Evolutionary conservation across 1,140 invertebrate species (phyloP).

Genomic region (Archegozetes longisetosus): DNA sequence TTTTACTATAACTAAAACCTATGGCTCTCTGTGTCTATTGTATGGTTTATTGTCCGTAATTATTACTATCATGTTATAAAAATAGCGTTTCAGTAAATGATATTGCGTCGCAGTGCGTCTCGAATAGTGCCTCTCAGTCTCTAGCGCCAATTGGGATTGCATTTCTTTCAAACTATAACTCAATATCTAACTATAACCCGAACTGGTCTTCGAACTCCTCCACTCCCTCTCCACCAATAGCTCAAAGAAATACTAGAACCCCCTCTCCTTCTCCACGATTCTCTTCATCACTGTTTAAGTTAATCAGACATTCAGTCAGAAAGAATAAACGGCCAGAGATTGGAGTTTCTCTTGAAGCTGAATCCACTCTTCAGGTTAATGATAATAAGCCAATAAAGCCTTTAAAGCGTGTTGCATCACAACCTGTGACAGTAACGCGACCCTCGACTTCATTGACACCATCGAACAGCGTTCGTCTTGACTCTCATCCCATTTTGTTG

Average conservation of each 20-base stretch:
- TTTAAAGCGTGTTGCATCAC: constrained; percentile 7
- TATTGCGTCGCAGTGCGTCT: not conserved
- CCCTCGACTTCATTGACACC: not conserved
- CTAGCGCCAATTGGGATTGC: not conserved
- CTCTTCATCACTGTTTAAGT: constrained; percentile 1
- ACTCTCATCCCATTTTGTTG: not conserved
- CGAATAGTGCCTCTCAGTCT: not conserved
- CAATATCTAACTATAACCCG: not conserved
- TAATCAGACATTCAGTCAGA: not conserved
- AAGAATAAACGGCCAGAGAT: not conserved
- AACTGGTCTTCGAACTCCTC: not conserved
- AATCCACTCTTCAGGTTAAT: not conserved
- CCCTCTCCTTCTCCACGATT: not conserved
- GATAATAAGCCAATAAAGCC: not conserved
- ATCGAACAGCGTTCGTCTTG: not conserved
- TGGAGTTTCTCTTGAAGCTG: constrained; percentile 3
- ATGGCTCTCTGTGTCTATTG: too few relatives aligned
- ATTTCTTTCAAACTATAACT: not conserved
- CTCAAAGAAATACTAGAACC: not conserved
- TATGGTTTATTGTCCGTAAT: not conserved
- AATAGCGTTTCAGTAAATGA: not conserved
- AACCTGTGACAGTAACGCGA: not conserved
- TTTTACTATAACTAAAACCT: not conserved
- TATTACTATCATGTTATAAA: not conserved
- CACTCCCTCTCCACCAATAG: constrained; percentile 7